These are phyloP conservation scores for Porphyrio hochstetteri DNA, from an alignment of 2,113 vertebrate species.

Conservation along the genomic window DNA sequence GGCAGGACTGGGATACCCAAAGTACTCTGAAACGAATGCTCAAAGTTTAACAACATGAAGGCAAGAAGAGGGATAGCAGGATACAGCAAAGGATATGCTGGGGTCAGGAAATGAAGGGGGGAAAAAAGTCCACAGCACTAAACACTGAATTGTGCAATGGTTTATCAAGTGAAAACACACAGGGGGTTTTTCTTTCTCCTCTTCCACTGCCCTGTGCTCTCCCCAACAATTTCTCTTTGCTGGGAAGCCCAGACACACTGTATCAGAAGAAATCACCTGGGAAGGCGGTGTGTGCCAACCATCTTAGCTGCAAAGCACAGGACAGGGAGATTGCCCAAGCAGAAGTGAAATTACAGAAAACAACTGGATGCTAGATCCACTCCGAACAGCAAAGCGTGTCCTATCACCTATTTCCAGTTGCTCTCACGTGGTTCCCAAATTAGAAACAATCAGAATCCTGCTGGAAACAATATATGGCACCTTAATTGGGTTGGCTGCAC, in stretches of 20 bases:
- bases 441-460: conserved; percentile 49
- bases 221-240: neutral
- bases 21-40: neutral
- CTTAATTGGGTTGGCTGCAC: conserved; percentile 55
- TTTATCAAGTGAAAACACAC: neutral
- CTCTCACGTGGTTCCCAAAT: conserved; percentile 50
- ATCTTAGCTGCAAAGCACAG: neutral
- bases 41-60: neutral
- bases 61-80: neutral
- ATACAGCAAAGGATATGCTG: neutral
- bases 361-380: neutral
- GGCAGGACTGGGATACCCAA: neutral
- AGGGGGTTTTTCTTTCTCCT: neutral
- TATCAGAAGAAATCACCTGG: neutral
- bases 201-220: neutral
- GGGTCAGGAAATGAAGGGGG: neutral
- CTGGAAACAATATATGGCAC: conserved; percentile 54
- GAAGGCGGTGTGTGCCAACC: neutral
- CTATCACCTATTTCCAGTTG: conserved; percentile 19
- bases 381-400: neutral
- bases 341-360: conserved; percentile 2
- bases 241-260: neutral
- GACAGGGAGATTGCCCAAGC: neutral
- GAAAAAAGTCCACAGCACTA: neutral
- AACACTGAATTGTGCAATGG: neutral